phyloP scores from a whole-genome alignment of 2,888 invertebrate genomes.

The Petrolisthes cinctipes region DNA sequence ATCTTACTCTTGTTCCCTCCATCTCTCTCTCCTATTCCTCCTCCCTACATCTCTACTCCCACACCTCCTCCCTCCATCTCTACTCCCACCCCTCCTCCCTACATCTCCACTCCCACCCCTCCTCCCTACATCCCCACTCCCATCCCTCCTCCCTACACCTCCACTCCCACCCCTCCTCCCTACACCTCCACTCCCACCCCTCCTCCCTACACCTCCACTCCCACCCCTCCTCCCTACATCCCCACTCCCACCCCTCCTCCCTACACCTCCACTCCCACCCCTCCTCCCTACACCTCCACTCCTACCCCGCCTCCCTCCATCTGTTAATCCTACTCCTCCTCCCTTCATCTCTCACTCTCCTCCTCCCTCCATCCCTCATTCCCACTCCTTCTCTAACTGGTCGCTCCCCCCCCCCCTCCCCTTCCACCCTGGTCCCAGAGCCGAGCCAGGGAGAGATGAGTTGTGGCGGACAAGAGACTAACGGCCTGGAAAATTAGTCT shows the following conservation, averaged over 20 bases:
- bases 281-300: not conserved
- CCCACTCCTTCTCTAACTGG: not conserved
- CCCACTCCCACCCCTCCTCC: not conserved
- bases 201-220: not conserved
- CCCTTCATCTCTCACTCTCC: not conserved
- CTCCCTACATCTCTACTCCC: not conserved
- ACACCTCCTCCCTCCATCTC: not conserved
- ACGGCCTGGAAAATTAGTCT: conserved; percentile 58
- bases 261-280: not conserved
- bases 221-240: not conserved
- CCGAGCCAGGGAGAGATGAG: conserved; percentile 44
- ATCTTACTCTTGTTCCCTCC: not conserved
- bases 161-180: not conserved
- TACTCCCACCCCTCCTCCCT: not conserved
- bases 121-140: not conserved
- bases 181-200: not conserved
- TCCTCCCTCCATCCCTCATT: not conserved
- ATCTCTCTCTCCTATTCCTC: not conserved
- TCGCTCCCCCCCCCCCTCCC: not conserved
- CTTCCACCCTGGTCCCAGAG: not conserved
- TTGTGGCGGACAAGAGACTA: conserved; percentile 47
- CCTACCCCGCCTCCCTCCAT: not conserved
- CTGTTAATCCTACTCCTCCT: not conserved
- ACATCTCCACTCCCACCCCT: not conserved
- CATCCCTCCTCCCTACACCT: not conserved